Base-by-base conservation (phyloP, 1,140 invertebrate species). In the Mizuhopecten yessoensis region DNA sequence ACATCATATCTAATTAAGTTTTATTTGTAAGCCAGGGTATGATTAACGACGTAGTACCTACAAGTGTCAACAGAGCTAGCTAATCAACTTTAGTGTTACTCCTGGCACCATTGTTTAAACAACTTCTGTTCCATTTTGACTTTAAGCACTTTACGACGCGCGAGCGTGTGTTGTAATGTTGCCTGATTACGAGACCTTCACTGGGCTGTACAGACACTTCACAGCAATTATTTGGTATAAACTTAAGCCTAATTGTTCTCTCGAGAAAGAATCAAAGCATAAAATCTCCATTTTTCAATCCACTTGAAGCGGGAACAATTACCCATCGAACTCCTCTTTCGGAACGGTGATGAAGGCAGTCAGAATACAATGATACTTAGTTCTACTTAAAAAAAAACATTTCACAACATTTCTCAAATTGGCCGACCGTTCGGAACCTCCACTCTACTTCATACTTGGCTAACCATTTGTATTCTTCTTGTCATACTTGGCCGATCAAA, bases 201-300 rank as follows among this genome's bases (percentile, higher is more conserved):
- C 57, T 75, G 57, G 57, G 57, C 57, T 29, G 57, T n/a, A 29
- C 29, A n/a, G 57, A 75, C 42, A 45, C 42, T 45, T 45, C 17
- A 1, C 42, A 10, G 17, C 57, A 23, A 75, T 75, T 17, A 75
- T 29, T 75, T n/a, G 23, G n/a, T 23, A 75, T n/a, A 75, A 29
- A 75, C 57, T 11, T 75, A n/a, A 1, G n/a, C 20, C 57, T 75
- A 75, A 75, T 75, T 75, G 57, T 75, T 75, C 57, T 75, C 57
- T 75, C 11, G 57, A 75, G 57, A 75, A 75, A 75, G n/a, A 75
- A 75, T 29, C 57, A 75, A 75, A n/a, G 57, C 57, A 75, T 75
- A 75, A 75, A 75, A 1, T 75, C 29, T 75, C 57, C 57, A 75
- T 75, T 75, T 75, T 75, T 75, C 57, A 75, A 75, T 29, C 23